Percentiles rank a stretch among this genome's conserved stretches.
These are phyloP conservation scores for Sphenodon punctatus DNA, from an alignment of 2,797 vertebrate species.

Conservation along the genomic window DNA sequence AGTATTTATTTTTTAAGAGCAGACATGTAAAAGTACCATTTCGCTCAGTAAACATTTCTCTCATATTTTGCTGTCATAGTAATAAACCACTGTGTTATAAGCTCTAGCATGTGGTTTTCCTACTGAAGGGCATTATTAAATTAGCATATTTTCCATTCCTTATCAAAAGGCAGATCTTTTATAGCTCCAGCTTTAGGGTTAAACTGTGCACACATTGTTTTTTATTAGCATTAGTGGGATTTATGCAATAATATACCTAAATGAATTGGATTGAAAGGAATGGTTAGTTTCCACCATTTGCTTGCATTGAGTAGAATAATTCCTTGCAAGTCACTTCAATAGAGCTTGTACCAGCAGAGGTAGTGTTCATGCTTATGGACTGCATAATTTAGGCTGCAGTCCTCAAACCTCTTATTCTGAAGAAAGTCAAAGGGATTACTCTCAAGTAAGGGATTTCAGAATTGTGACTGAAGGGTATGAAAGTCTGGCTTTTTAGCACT, in stretches of 20 bases:
- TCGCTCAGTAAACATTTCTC: neutral
- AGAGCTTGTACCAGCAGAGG: neutral
- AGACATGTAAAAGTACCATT: neutral
- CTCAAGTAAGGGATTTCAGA: too few relatives aligned
- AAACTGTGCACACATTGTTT: neutral
- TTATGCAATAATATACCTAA: neutral
- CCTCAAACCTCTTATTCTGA: too few relatives aligned
- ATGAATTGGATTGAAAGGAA: neutral
- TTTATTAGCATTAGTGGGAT: neutral
- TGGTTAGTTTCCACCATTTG: too few relatives aligned
- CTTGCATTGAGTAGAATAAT: neutral
- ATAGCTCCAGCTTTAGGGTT: neutral
- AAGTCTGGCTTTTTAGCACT: too few relatives aligned
- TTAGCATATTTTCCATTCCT: neutral
- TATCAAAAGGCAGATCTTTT: accelerated
- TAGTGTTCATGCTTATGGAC: too few relatives aligned
- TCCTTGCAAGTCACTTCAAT: neutral
- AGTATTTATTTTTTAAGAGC: neutral
- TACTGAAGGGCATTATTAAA: neutral
- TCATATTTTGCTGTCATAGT: neutral
- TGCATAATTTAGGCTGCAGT: too few relatives aligned
- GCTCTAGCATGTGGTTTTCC: too few relatives aligned
- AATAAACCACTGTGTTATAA: too few relatives aligned
- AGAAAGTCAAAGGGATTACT: too few relatives aligned
- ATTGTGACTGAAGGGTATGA: too few relatives aligned